Base-by-base conservation (phyloP, 2,888 invertebrate genomes). In the Hirtodrosophila trivittata region DNA sequence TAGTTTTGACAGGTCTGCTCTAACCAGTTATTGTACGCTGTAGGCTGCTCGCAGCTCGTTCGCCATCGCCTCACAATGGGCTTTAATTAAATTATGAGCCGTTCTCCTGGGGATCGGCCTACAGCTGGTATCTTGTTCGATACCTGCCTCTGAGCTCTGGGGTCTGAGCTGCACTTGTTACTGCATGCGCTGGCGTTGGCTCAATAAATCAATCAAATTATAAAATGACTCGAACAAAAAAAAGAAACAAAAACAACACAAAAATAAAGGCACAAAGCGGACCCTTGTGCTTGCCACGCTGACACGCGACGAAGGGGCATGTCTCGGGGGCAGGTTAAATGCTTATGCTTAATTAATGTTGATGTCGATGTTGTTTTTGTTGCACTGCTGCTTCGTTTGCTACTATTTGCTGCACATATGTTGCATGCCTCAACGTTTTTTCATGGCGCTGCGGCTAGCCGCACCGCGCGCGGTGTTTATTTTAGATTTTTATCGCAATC, bases 281-380 rank as follows among this genome's bases (percentile, higher is more conserved):
- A 66, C 65, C 81, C 77, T 66, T 68, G n/a, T n/a, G 30, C 41
- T n/a, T n/a, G 54, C 13, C 12, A 14, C 46, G 32, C 46, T 62
- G 57, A 72, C 83, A 77, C 84, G 80, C 77, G 84, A 83, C 59
- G 28, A 26, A 43, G 26, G 13, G 9, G 39, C 28, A 9, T 82
- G 72, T 43, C 70, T 46, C 45, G 59, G 66, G 77, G 87, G 87
- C 84, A 78, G 82, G 82, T 75, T 80, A 75, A 83, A 86, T 87
- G 81, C 78, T 83, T 76, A 87, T 82, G 83, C 82, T 86, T 83
- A 83, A 83, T 83, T 83, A 83, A 83, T 75, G 81, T 67, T 58
- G 75, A 66, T 67, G 82, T 60, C 52, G 72, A 7, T 50, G 50
- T 55, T 43, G 9, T 9, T 18, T 3, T 18, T 25, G 45, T 49